phyloP scores from a whole-genome alignment of 2,888 invertebrate species.

The Ectobius pallidus region DNA sequence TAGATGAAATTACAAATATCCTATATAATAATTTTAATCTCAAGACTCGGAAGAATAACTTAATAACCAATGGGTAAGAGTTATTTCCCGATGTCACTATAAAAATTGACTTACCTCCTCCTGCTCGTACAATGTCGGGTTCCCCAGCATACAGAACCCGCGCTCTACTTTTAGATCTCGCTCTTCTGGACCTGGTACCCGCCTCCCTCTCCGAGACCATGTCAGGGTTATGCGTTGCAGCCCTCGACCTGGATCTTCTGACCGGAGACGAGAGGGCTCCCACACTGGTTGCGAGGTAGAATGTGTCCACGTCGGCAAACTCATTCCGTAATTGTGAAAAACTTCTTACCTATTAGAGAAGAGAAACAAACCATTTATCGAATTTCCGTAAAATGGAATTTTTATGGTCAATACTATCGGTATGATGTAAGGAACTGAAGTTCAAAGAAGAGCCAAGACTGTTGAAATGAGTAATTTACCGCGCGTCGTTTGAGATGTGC shows the following conservation, averaged over 20 bases:
- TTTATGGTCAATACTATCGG: no score
- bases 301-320: conserved; percentile 89
- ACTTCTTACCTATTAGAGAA: conserved; percentile 90
- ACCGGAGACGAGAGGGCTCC: conserved; percentile 64
- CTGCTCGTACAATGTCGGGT: conserved; percentile 33
- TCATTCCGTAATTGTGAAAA: conserved; percentile 93
- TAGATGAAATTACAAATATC: no score
- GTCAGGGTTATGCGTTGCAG: conserved; percentile 51
- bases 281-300: conserved; percentile 73
- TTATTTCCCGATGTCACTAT: no score
- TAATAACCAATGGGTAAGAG: no score
- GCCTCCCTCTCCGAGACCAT: conserved; percentile 45
- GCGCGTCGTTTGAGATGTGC: no score
- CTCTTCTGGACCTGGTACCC: conserved; percentile 62
- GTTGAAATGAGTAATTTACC: no score
- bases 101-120: no score
- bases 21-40: no score
- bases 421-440: no score
- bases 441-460: no score
- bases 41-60: no score
- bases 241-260: conserved; percentile 69
- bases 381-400: no score
- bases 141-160: conserved; percentile 77
- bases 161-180: conserved; percentile 84
- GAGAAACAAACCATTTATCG: conserved; percentile 30